These are phyloP conservation scores for Pyrgus malvae DNA, from an alignment of 2,888 invertebrate genomes.

Conservation along the genomic window DNA sequence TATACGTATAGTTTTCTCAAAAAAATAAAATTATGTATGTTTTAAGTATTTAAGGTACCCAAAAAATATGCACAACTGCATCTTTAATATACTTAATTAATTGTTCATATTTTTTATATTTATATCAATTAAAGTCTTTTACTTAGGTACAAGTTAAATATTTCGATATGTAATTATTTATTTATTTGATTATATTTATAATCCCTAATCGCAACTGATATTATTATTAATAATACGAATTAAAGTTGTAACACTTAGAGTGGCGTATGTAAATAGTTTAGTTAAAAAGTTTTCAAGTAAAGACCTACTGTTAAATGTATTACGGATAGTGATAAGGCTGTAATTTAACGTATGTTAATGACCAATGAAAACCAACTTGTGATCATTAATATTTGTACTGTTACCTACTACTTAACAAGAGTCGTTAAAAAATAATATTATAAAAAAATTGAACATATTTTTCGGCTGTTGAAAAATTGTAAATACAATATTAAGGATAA, in stretches of 20 bases:
- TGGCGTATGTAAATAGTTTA: conserved; percentile 60
- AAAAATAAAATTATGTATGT: conserved; percentile 71
- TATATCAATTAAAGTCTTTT: conserved; percentile 1
- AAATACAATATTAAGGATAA: conserved; percentile 82
- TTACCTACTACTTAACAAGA: conserved; percentile 83
- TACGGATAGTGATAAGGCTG: conserved; percentile 71
- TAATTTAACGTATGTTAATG: conserved; percentile 82
- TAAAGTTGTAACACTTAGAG: conserved; percentile 27
- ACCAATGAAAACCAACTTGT: conserved; percentile 84
- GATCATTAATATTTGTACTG: conserved; percentile 84
- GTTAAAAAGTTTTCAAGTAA: conserved; percentile 57
- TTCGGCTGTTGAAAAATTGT: conserved; percentile 83
- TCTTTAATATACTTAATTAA: conserved; percentile 3
- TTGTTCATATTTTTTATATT: background rate
- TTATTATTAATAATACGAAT: conserved; percentile 29
- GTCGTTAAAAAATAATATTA: conserved; percentile 82
- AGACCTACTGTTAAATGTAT: conserved; percentile 78
- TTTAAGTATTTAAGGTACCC: conserved; percentile 57
- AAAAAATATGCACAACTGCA: conserved; percentile 56
- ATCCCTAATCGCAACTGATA: conserved; percentile 22
- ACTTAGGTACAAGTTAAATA: conserved; percentile 5
- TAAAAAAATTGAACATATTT: conserved; percentile 82
- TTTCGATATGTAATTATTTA: conserved; percentile 4
- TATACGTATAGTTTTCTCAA: conserved; percentile 72
- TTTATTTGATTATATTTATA: background rate